Conservation (phyloP, 2,113 vertebrate species). For the Oncorhynchus clarkii region DNA sequence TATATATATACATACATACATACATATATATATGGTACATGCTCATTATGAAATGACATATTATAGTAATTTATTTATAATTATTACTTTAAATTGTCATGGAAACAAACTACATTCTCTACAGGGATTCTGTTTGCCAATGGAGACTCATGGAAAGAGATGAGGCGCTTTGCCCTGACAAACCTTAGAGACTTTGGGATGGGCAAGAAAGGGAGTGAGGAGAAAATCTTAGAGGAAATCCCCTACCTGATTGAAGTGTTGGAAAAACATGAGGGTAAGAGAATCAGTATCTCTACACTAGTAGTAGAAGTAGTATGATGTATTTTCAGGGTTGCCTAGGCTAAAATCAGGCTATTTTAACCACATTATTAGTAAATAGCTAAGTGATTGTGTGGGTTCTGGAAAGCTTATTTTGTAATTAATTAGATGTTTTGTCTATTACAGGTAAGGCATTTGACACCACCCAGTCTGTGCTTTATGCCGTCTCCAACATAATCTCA, state of each 20-base stretch:
- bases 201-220: constrained; percentile 36
- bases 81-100: no score
- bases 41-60: no score
- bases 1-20: no score
- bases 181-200: constrained; percentile 43
- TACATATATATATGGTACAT: no score
- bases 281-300: background rate
- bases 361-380: no score
- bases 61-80: no score
- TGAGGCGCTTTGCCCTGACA: constrained; percentile 32
- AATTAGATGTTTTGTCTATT: background rate
- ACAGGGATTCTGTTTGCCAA: constrained; percentile 26
- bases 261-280: constrained; percentile 18
- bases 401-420: no score
- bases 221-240: constrained; percentile 41
- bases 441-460: constrained; percentile 68
- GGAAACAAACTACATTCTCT: background rate
- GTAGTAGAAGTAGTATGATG: background rate
- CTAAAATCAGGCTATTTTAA: background rate
- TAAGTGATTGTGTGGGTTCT: no score
- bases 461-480: constrained; percentile 40
- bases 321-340: background rate
- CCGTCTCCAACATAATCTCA: constrained; percentile 72
- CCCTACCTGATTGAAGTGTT: constrained; percentile 27
- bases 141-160: no score